Evolutionary conservation across 2,797 vertebrate genomes (phyloP), one percentile per base, ranked within the genome.

Genomic region (Tapera naevia): DNA sequence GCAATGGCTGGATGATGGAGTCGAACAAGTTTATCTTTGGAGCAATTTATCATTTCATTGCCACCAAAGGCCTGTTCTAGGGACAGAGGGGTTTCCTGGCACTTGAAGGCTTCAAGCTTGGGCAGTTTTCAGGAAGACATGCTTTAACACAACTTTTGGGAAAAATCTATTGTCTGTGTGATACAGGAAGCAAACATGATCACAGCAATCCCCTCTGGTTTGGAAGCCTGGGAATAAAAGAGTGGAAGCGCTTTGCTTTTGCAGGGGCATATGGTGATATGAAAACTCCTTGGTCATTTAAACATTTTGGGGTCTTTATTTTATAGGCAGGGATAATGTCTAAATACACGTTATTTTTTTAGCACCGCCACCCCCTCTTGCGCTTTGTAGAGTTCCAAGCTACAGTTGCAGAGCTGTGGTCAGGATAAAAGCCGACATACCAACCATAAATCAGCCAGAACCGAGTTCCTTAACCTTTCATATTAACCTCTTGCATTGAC

Each of bases 401-500:
- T 97, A 83, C 53, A 86, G 93, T 95, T 96, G 95, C 88, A 91
- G 93, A 94, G 93, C 86, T 96, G 88, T 93, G 94, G 94, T 92
- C 90, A 95, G 96, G 97, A 98, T 97, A 94, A 98, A 98, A 97
- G 97, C 93, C 9, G 24, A 88, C 72, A 93, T 88, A 53, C 89
- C 79, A 88, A 75, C 86, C 92, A 97, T 98, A 98, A 98, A 98
- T 98, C 98, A 98, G 95, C 85, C 91, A 76, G 78, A 97, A 95
- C 95, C 57, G 79, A 97, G 97, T 97, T 97, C 97, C 97, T 98
- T 98, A 97, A 98, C 98, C 98, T 97, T 94, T 95, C 96, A 95
- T 97, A 98, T 98, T 98, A 98, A 98, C 98, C 97, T 98, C 97
- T 98, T 93, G 87, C 98, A 97, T 97, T 96, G 97, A 98, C 96